Percentiles rank a stretch among this genome's conserved stretches.
Conservation (phyloP, 2,888 invertebrate genomes). For the Eilema depressum region DNA sequence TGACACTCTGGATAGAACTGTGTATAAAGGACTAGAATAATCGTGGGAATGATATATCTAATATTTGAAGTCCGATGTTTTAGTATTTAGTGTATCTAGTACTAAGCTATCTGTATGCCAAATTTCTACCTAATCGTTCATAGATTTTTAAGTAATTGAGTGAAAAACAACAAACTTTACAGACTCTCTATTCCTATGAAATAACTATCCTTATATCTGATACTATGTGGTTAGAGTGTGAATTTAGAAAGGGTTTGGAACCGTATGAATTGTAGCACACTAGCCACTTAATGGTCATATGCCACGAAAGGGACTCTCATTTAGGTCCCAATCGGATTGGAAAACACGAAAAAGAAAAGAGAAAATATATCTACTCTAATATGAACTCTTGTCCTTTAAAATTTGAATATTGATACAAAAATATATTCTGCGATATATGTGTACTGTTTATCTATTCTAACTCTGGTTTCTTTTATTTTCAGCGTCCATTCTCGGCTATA, state of each 20-base stretch:
- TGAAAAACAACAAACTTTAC: background rate
- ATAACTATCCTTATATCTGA: background rate
- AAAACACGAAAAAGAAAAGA: background rate
- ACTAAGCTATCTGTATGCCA: too few relatives aligned
- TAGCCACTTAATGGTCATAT: background rate
- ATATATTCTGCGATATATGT: background rate
- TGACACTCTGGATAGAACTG: too few relatives aligned
- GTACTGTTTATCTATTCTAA: background rate
- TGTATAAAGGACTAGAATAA: too few relatives aligned
- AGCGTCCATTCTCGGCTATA: constrained; percentile 52
- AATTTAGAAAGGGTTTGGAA: background rate
- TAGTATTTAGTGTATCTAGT: too few relatives aligned
- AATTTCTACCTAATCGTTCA: too few relatives aligned
- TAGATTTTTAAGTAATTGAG: too few relatives aligned
- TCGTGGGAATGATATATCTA: too few relatives aligned
- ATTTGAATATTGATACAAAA: background rate
- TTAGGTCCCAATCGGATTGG: background rate
- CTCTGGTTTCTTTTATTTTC: constrained; percentile 31
- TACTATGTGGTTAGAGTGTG: background rate
- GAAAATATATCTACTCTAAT: background rate
- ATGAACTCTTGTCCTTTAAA: background rate
- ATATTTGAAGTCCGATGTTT: too few relatives aligned
- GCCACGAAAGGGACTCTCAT: background rate
- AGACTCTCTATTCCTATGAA: background rate
- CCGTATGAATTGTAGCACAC: too few relatives aligned